A percentile compares a stretch with the other conserved stretches of the same genome.
Evolutionary conservation across 2,797 vertebrate genomes (phyloP).

Genomic region (Neostethus bicornis): DNA sequence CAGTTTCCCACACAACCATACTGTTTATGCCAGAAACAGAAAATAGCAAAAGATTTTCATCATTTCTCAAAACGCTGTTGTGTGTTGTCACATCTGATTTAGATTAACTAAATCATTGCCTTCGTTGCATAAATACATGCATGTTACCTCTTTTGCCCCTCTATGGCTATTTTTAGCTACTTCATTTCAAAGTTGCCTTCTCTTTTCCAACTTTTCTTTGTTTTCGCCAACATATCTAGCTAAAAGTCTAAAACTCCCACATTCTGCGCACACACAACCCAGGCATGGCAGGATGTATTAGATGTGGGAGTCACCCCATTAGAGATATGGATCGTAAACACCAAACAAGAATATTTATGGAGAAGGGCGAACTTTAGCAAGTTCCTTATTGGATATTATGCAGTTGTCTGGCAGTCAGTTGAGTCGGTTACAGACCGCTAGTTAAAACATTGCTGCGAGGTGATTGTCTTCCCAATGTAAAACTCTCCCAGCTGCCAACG

Average conservation of each 20-base stretch:
- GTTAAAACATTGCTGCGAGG: conserved; percentile 9
- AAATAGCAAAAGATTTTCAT: conserved; percentile 20
- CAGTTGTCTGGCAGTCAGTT: conserved; percentile 20
- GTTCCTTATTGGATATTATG: conserved; percentile 35
- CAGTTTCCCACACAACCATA: conserved; percentile 5
- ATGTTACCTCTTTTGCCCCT: conserved; percentile 40
- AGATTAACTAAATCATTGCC: conserved; percentile 12
- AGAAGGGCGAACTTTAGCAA: conserved; percentile 19
- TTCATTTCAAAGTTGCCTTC: conserved; percentile 15
- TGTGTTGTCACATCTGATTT: conserved; percentile 8
- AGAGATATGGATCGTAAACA: conserved; percentile 39
- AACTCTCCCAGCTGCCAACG: conserved; percentile 17
- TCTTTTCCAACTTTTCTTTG: conserved; percentile 14
- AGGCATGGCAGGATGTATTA: conserved; percentile 19
- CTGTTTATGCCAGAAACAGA: conserved; percentile 6
- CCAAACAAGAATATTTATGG: conserved; percentile 37
- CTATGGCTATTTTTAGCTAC: conserved; percentile 48
- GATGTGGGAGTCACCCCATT: conserved; percentile 26
- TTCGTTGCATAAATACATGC: conserved; percentile 7
- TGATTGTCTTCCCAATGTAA: conserved; percentile 48
- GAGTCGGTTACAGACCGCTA: conserved; percentile 8
- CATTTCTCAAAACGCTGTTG: conserved; percentile 2
- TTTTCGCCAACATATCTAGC: conserved; percentile 4
- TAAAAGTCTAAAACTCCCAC: conserved; percentile 16
- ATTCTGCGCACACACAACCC: conserved; percentile 37